A percentile compares a stretch with the other conserved stretches of the same genome.
Evolutionary conservation across 2,797 vertebrate genomes (phyloP).

Genomic region (Coreius guichenoti): DNA sequence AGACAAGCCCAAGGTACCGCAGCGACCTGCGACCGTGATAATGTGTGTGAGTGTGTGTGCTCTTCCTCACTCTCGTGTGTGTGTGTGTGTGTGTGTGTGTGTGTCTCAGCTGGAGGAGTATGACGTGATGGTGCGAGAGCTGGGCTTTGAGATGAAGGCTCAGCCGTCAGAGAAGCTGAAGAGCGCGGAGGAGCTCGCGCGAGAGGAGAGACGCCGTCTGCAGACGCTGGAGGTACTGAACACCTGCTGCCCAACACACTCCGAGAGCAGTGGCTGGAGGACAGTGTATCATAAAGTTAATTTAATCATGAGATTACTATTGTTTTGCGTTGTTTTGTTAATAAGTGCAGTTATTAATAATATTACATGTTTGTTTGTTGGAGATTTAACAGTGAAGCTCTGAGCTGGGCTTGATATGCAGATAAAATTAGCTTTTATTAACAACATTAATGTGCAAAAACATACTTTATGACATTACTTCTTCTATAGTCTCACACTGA

Average conservation of each 20-base stretch:
- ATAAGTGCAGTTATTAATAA: too few relatives aligned
- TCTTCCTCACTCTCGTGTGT: not conserved
- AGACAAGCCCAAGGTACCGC: slow-evolving; percentile 84
- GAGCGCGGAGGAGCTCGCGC: slow-evolving; percentile 88
- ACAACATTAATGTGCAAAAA: too few relatives aligned
- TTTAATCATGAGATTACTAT: too few relatives aligned
- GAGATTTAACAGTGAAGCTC: too few relatives aligned
- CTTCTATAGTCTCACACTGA: too few relatives aligned
- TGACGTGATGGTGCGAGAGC: slow-evolving; percentile 92
- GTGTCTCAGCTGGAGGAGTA: slow-evolving; percentile 87
- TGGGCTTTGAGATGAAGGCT: slow-evolving; percentile 97
- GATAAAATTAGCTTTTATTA: too few relatives aligned
- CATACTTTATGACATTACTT: too few relatives aligned
- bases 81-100: slow-evolving; percentile 42
- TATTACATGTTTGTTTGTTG: too few relatives aligned
- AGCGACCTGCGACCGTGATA: not conserved
- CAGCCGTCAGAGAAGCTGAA: slow-evolving; percentile 93
- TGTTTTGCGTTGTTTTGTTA: too few relatives aligned
- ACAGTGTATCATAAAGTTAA: too few relatives aligned
- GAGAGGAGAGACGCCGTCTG: slow-evolving; percentile 85
- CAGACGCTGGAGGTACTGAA: slow-evolving; percentile 86
- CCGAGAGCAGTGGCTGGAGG: too few relatives aligned
- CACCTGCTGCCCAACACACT: not conserved
- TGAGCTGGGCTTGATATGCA: too few relatives aligned
- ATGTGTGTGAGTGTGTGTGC: not conserved